Evolutionary conservation across 1,140 invertebrate genomes (phyloP), one percentile per base, ranked within the genome.

Genomic region (Mamestra configurata): DNA sequence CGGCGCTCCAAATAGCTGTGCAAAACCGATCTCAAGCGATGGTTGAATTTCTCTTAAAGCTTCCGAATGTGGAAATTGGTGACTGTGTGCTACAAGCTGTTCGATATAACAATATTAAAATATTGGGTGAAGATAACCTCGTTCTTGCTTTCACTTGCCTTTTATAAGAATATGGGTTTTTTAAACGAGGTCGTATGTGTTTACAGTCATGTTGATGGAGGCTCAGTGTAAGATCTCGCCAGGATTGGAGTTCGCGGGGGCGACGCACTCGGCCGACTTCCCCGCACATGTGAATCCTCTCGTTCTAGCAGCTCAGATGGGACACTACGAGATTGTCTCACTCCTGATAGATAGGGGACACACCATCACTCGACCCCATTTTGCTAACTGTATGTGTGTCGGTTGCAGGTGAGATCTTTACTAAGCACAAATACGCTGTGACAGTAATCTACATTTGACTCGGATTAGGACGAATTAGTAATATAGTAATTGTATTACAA

Each of bases 231-330:
- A 93, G 70, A 89, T 90, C 22, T 89, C 92, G 0, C 92, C 94
- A 0, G 93, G 93, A 20, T 84, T 96, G 53, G 96, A 96, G 78
- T 96, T 90, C 77, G 93, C 91, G 15, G 96, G 96, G 1, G 91
- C 94, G 1, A 94, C 95, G 0, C 92, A 95, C 64, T 96, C 96
- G 46, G 86, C 95, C 0, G 96, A 96, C 71, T 98, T 97, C 90
- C 96, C 97, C 0, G 95, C 96, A 13, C 96, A 97, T 82, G 96
- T 97, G 5, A 98, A 97, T 0, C 97, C 97, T 0, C 93, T 98
- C 15, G 96, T 97, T 51, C 92, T 98, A 1, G 97, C 97, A 1
- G 97, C 97, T 8, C 97, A 97, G 81, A 95, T 95, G 40, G 97
- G 97, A 37, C 96, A 97, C 84, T 97, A 96, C 83, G 96, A 97